Base-by-base conservation (phyloP, 2,797 vertebrate genomes). In the Danio albolineatus region DNA sequence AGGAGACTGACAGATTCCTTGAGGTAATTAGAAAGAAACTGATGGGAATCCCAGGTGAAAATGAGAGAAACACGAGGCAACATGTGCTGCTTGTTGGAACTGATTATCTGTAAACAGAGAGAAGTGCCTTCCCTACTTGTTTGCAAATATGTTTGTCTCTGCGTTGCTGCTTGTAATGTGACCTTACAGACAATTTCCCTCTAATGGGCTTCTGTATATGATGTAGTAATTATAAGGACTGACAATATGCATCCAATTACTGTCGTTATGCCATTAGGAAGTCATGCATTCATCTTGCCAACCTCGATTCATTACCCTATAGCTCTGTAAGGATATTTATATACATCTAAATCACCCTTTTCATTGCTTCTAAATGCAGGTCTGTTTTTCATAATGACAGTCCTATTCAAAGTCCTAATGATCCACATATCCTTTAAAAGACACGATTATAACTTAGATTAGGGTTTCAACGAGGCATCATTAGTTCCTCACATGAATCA, bases 191-290 rank as follows among this genome's bases (percentile, higher is more conserved):
- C 49, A 80, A 85, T 73, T 56, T 83, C 72, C 44, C 85, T 86
- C 77, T 86, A 85, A 77, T 83, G 80, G 73, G 86, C 78, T 61
- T 57, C 54, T 81, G 83, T 89, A 89, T 90, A 90, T 86, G 87
- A 91, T 85, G 86, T 83, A 83, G 90, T 90, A 91, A 92, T 87
- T 88, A 90, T 90, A 88, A 88, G 83, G 86, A 88, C 84, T 86
- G 89, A 92, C 91, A 92, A 90, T 91, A 91, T 86, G 88, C 89
- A 90, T 91, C 89, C 88, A 92, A 91, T 93, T 93, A 92, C 84
- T 51, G 66, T 54, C 87, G 89, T 89, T 89, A 91, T 92, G 88
- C 71, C 75, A 92, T 92, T 91, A 93, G 88, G 83, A 85, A 83
- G 83, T 87, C 89, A 91, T 90, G 88, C 87, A 89, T 91, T 91